Evolutionary conservation across 2,888 invertebrate species (phyloP), one percentile per base, ranked within the genome.

Genomic region (Drosophila borborema): DNA sequence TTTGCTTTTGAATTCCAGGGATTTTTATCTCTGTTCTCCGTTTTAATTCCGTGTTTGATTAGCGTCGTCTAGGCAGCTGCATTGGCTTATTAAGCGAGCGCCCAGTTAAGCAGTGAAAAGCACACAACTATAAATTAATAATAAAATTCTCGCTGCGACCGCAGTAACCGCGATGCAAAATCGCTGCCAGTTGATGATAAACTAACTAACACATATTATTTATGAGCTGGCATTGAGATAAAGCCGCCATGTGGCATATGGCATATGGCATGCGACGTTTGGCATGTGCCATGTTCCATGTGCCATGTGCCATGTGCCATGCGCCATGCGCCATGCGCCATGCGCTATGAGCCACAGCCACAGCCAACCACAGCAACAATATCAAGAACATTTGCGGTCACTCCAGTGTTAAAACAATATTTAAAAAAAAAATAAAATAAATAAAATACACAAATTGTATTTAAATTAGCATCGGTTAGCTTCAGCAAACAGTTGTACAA

Each of bases 171-270:
- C 85, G 14, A 85, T 34, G 65, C 58, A 71, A 64, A 76, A 65
- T 74, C 60, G 54, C 67, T 54, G 77, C 58, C 64, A 68, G 63
- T 58, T 51, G 38, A 80, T 85, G 74, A 89, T 85, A 80, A 85
- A 85, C 90, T 77, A 80, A 82, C 88, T 87, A 82, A 75, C 83
- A 73, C 66, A 74, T 71, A 75, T 77, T 74, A 87, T 87, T 89
- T 88, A 85, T 86, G 74, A 77, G 73, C 72, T 64, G 68, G 49
- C 51, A 61, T 58, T 78, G 66, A 78, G 66, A 78, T 78, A 78
- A 74, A 74, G 63, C 66, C 41, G 6, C 58, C 68, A 51, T 63
- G 43, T 66, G 64, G n/a, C n/a, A n/a, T n/a, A 59, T 62, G 74
- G 62, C 46, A 63, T 66, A 56, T 72, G 56, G 49, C 69, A 53